phyloP scores from a whole-genome alignment of 2,797 vertebrate species.

The Picus viridis region DNA sequence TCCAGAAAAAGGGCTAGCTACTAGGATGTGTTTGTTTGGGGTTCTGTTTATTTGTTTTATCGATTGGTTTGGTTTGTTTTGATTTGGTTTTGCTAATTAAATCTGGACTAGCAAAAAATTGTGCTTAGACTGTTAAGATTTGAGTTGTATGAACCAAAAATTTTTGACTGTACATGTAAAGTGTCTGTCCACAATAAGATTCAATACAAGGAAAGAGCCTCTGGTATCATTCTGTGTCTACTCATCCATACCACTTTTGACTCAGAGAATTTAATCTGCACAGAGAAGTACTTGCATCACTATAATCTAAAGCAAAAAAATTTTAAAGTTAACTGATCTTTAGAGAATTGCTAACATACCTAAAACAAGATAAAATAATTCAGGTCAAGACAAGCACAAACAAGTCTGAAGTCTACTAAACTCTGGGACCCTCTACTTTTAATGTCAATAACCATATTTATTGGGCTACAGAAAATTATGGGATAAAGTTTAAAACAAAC shows the following conservation, averaged over 20 bases:
- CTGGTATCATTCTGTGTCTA: neutral
- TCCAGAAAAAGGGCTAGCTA: neutral
- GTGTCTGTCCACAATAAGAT: neutral
- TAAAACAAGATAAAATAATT: neutral
- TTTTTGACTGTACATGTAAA: neutral
- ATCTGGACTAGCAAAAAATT: neutral
- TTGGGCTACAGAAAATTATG: neutral
- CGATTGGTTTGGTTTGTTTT: too few species aligned
- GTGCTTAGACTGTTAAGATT: neutral
- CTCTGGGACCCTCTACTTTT: neutral
- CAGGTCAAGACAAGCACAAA: neutral
- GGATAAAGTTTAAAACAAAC: neutral
- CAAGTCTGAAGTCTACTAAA: neutral
- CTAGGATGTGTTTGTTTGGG: neutral
- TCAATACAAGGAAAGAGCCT: neutral
- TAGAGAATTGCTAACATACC: neutral
- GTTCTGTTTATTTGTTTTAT: too few species aligned
- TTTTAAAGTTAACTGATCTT: neutral
- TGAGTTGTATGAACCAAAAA: neutral
- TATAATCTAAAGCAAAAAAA: neutral
- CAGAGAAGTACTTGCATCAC: neutral
- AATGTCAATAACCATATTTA: neutral
- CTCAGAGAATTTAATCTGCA: neutral
- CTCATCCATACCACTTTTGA: neutral
- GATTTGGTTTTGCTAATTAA: neutral